A percentile compares a stretch with the other conserved stretches of the same genome.
Conservation (phyloP, 2,797 vertebrate genomes). For the Morelia viridis region DNA sequence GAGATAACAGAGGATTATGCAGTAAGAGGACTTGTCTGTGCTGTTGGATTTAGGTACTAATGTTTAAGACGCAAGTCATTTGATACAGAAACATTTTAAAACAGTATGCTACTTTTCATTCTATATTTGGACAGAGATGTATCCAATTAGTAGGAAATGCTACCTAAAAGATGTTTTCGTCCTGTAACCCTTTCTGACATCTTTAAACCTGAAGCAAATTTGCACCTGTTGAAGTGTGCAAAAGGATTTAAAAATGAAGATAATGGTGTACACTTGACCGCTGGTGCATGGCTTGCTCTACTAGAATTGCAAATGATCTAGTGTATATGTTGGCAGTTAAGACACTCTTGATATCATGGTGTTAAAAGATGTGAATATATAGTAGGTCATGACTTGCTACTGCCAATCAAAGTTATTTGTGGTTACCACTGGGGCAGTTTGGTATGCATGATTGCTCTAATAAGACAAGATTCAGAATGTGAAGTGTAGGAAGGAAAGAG, state of each 20-base stretch:
- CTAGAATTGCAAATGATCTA: slow-evolving; percentile 59
- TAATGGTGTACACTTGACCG: slow-evolving; percentile 54
- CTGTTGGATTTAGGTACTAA: neutral
- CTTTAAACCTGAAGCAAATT: slow-evolving; percentile 47
- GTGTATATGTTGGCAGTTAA: slow-evolving; percentile 9
- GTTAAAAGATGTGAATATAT: slow-evolving; percentile 26
- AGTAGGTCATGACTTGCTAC: slow-evolving; percentile 19
- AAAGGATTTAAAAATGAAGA: slow-evolving; percentile 50
- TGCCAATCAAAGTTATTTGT: slow-evolving; percentile 44
- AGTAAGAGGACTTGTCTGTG: neutral
- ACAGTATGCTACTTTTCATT: slow-evolving; percentile 34
- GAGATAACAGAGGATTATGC: neutral
- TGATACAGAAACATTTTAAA: slow-evolving; percentile 37
- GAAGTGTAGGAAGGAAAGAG: slow-evolving; percentile 5
- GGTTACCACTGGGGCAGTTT: slow-evolving; percentile 20
- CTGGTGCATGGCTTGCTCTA: slow-evolving; percentile 29
- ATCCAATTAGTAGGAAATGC: slow-evolving; percentile 51
- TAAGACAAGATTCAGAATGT: neutral
- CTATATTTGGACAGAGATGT: slow-evolving; percentile 15
- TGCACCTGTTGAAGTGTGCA: slow-evolving; percentile 47
- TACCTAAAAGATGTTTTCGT: neutral
- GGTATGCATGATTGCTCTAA: slow-evolving; percentile 8
- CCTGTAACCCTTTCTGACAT: slow-evolving; percentile 31
- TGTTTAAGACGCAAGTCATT: slow-evolving; percentile 35
- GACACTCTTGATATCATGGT: slow-evolving; percentile 33